Conservation (phyloP, 2,888 invertebrate genomes). For the Buathra laborator region DNA sequence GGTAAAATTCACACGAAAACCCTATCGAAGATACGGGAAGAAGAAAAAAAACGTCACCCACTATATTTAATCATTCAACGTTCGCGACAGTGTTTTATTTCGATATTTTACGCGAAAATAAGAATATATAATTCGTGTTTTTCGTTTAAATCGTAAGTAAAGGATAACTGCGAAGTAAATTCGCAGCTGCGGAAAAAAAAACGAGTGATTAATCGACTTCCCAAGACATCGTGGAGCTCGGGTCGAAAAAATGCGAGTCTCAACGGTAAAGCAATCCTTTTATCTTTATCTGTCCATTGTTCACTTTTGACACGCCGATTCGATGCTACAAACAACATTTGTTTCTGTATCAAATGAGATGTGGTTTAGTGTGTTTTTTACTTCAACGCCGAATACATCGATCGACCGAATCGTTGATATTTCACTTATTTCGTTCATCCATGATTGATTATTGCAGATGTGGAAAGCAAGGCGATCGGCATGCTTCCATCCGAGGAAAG, state of each 20-base stretch:
- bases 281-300: background rate
- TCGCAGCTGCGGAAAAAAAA: conserved; percentile 32
- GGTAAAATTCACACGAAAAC: background rate
- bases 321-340: background rate
- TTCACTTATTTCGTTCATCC: background rate
- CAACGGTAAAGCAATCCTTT: conserved; percentile 47
- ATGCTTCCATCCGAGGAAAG: conserved; percentile 74
- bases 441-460: conserved; percentile 78
- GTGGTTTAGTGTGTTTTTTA: background rate
- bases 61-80: background rate
- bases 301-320: background rate
- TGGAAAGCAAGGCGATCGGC: conserved; percentile 75
- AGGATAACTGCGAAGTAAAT: background rate
- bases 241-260: conserved; percentile 61
- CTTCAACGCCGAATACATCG: background rate
- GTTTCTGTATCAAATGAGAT: background rate
- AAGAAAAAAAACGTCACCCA: background rate
- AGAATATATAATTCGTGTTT: background rate
- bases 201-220: conserved; percentile 18
- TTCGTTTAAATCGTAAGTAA: background rate
- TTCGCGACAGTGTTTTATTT: background rate
- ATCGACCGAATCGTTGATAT: background rate
- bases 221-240: conserved; percentile 61
- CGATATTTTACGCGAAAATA: background rate
- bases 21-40: background rate